These are phyloP conservation scores for Eledone cirrhosa DNA, from an alignment of 2,888 invertebrate genomes.

Conservation along the genomic window DNA sequence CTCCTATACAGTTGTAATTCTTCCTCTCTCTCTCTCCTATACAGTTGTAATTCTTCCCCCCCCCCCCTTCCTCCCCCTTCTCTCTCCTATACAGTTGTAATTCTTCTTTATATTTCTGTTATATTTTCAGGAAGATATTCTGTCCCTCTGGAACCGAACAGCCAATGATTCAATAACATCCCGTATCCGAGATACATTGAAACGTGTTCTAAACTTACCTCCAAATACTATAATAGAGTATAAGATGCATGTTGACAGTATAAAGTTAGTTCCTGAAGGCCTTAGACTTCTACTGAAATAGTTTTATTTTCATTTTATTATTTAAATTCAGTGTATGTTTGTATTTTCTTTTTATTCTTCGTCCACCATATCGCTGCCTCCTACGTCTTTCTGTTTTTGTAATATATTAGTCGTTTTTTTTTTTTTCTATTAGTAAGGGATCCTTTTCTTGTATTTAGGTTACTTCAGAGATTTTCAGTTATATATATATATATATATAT, in stretches of 20 bases:
- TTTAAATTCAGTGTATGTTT: background rate
- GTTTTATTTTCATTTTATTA: background rate
- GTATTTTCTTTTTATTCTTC: constrained; percentile 12
- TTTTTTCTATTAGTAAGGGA: no score
- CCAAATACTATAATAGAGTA: constrained; percentile 93
- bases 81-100: no score
- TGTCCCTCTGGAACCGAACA: constrained; percentile 97
- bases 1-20: no score
- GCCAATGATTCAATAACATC: constrained; percentile 87
- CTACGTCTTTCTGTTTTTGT: no score
- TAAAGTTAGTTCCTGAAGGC: constrained; percentile 73
- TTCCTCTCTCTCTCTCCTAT: no score
- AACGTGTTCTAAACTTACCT: constrained; percentile 93
- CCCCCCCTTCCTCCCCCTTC: no score
- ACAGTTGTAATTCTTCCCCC: no score
- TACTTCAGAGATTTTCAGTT: no score
- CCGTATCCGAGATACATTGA: constrained; percentile 92
- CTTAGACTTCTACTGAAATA: constrained; percentile 18
- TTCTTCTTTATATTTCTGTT: background rate
- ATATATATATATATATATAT: no score
- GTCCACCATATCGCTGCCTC: background rate
- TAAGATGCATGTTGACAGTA: constrained; percentile 74
- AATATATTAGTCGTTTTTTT: no score
- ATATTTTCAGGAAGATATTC: constrained; percentile 83
- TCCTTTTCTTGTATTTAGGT: no score